Evolutionary conservation across 1,140 invertebrate species (phyloP), one percentile per base, ranked within the genome.

Genomic region (Hyles vespertilio): DNA sequence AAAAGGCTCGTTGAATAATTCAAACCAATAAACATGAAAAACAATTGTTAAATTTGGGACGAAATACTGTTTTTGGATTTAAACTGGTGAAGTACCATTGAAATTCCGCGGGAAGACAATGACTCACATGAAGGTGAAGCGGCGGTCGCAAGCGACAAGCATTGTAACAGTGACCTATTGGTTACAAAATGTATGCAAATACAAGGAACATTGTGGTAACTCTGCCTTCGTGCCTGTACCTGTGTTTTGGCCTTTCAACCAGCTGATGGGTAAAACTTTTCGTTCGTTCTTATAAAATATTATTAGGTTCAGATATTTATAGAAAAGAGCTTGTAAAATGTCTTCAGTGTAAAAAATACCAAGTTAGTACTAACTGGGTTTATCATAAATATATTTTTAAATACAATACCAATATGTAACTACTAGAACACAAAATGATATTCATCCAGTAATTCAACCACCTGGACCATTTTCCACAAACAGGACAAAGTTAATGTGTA

Each of bases 1-100:
- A 34, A 36, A 45, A 52, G 48, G 52, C 60, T 51, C 47, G 49
- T 62, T 71, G 68, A 76, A 76, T 76, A 60, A 76, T 76, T 70
- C 74, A 76, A 58, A 54, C 32, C 12, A 9, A 6, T 47, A 8
- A 50, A 61, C 51, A 51, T 47, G 32, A 56, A 47, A 44, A 34
- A 36, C 43, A 47, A 55, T 58, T 32, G 3, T 22, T 22, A 22
- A 22, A 57, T 58, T 55, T 32, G 32, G 51, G 57, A 10, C 56
- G 47, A 60, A 51, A 50, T 68, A 65, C 53, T 65, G 60, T 65
- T 63, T 50, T 51, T 47, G 33, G 50, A 47, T 51, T 56, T 56
- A 56, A 8, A 48, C 53, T 50, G 50, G 32, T 34, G 45, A 33
- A 56, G n/a, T 48, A 46, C 8, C 7, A 53, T 53, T 53, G n/a